These are phyloP conservation scores for Meloidogyne chitwoodi DNA, from an alignment of 1,140 invertebrate genomes.

Conservation along the genomic window DNA sequence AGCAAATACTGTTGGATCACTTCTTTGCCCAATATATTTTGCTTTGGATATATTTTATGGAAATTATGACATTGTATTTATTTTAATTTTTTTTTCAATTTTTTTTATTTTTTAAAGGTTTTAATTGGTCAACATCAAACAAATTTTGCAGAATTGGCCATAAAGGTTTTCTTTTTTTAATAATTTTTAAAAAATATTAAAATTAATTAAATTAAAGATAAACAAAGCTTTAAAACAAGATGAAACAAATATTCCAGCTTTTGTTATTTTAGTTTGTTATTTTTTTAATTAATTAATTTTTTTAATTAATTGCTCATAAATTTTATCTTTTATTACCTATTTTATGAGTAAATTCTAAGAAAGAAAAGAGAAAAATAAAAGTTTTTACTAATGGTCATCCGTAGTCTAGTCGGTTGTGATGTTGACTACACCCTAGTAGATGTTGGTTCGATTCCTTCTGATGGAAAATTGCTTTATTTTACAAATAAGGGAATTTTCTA, in stretches of 20 bases:
- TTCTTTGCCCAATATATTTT: slow-evolving; percentile 84
- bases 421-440: too few relatives aligned
- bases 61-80: slow-evolving; percentile 63
- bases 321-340: too few relatives aligned
- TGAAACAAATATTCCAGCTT: background rate
- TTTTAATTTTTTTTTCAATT: background rate
- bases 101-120: background rate
- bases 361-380: too few relatives aligned
- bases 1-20: slow-evolving; percentile 70
- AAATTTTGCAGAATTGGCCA: slow-evolving; percentile 21
- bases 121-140: slow-evolving; percentile 35
- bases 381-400: too few relatives aligned
- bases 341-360: too few relatives aligned
- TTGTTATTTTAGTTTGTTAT: slow-evolving; percentile 1
- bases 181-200: background rate
- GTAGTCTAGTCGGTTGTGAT: too few relatives aligned
- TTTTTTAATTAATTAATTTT: background rate
- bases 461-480: too few relatives aligned
- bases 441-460: too few relatives aligned
- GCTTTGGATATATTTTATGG: slow-evolving; percentile 79
- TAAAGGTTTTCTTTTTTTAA: slow-evolving; percentile 25
- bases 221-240: background rate
- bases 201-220: background rate
- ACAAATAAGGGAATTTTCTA: too few relatives aligned
- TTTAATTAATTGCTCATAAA: background rate